Conservation (phyloP, 2,888 invertebrate species). For the Orthosia gracilis region DNA sequence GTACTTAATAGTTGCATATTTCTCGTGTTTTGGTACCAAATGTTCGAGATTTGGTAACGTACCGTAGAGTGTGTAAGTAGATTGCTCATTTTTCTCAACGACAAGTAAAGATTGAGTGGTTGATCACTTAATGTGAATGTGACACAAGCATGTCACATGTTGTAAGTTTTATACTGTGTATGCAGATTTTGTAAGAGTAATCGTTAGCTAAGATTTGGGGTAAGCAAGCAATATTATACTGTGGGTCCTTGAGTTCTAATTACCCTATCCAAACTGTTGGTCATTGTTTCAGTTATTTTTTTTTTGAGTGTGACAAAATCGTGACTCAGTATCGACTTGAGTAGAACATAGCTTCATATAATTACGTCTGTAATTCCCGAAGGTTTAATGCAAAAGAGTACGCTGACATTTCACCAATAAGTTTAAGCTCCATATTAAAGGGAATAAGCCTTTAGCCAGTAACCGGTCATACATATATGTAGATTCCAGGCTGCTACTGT, state of each 20-base stretch:
- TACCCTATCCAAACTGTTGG: not conserved
- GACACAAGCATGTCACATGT: constrained; percentile 21
- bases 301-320: not conserved
- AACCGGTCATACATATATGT: too few species aligned
- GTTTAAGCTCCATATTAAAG: too few species aligned
- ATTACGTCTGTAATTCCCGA: too few species aligned
- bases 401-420: too few species aligned
- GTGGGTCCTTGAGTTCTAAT: not conserved
- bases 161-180: constrained; percentile 30
- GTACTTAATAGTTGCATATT: not conserved
- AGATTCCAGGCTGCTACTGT: too few species aligned
- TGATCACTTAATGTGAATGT: constrained; percentile 11
- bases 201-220: not conserved
- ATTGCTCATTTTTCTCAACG: constrained; percentile 26
- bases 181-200: constrained; percentile 25
- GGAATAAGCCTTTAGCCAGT: too few species aligned
- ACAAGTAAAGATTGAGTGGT: constrained; percentile 15
- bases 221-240: not conserved
- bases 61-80: not conserved
- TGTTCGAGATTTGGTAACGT: constrained; percentile 33
- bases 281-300: not conserved
- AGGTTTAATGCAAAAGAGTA: too few species aligned
- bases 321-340: not conserved
- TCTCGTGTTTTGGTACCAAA: constrained; percentile 12
- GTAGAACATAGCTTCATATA: too few species aligned